A percentile compares a stretch with the other conserved stretches of the same genome.
Conservation (phyloP, 2,888 invertebrate genomes). For the Cerastis rubricosa region DNA sequence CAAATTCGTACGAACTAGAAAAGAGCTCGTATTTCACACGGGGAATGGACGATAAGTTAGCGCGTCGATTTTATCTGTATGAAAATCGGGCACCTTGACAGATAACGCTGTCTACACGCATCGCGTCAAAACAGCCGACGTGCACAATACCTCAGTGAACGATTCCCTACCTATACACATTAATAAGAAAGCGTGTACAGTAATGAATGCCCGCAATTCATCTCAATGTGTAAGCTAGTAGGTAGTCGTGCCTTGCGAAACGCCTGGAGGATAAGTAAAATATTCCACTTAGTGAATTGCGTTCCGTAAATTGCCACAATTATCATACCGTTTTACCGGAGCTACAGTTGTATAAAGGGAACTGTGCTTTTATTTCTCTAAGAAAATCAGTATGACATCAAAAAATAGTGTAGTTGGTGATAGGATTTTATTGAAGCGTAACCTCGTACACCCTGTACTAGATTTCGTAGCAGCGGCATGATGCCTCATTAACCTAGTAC, state of each 20-base stretch:
- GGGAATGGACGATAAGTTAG: constrained; percentile 57
- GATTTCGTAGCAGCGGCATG: constrained; percentile 67
- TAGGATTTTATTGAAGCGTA: constrained; percentile 63
- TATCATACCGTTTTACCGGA: constrained; percentile 79
- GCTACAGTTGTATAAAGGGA: constrained; percentile 56
- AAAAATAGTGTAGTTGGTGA: constrained; percentile 54
- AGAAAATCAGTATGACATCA: constrained; percentile 58
- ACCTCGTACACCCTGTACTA: constrained; percentile 47
- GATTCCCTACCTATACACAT: constrained; percentile 61
- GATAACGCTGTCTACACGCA: constrained; percentile 62
- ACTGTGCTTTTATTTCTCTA: constrained; percentile 57
- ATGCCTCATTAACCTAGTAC: constrained; percentile 76
- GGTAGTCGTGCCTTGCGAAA: constrained; percentile 83
- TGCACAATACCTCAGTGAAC: constrained; percentile 57
- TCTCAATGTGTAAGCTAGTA: constrained; percentile 83
- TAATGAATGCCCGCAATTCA: constrained; percentile 84
- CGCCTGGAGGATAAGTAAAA: constrained; percentile 86
- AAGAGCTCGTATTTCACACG: constrained; percentile 73
- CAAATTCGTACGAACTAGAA: constrained; percentile 65
- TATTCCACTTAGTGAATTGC: constrained; percentile 87
- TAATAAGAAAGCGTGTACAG: constrained; percentile 72
- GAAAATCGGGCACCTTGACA: constrained; percentile 71
- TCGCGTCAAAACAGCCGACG: constrained; percentile 35
- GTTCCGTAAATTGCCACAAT: constrained; percentile 83
- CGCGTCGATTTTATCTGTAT: constrained; percentile 54